These are phyloP conservation scores for Diglossa cyanea DNA, from an alignment of 2,797 vertebrate genomes.

Conservation along the genomic window DNA sequence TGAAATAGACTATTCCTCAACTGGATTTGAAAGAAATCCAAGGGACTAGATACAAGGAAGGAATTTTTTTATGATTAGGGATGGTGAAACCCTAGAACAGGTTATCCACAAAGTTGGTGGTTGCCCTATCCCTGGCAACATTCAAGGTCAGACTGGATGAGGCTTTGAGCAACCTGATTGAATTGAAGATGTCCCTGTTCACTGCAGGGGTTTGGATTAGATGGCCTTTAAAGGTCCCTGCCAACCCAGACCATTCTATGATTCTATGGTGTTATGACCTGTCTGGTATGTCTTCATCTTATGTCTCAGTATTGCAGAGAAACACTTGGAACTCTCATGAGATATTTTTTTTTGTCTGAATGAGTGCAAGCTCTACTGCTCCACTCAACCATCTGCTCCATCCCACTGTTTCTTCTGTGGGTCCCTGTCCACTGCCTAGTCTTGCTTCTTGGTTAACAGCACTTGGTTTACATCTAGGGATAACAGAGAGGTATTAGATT, in stretches of 20 bases:
- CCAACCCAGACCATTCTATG: not conserved
- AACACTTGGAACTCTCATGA: not conserved
- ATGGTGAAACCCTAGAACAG: not conserved
- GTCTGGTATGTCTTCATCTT: not conserved
- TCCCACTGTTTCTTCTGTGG: not conserved
- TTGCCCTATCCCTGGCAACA: not conserved
- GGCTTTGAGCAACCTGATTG: not conserved
- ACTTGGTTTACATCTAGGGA: not conserved
- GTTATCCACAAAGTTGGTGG: not conserved
- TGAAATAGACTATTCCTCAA: not conserved
- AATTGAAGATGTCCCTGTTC: not conserved
- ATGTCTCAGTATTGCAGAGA: accelerated
- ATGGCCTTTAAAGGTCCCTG: not conserved
- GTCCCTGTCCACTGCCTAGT: not conserved
- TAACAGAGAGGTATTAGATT: not conserved
- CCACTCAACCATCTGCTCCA: not conserved
- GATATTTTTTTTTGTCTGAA: not conserved
- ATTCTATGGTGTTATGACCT: not conserved
- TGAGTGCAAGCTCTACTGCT: not conserved
- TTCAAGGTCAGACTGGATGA: not conserved
- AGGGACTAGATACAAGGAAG: not conserved
- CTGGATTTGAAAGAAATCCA: not conserved
- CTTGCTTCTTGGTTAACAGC: not conserved
- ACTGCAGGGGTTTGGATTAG: not conserved
- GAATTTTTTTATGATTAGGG: not conserved